Base-by-base conservation (phyloP, 30 jellyfish, hydroid and myxozoan species). In the Chrysaora quinquecirrha region DNA sequence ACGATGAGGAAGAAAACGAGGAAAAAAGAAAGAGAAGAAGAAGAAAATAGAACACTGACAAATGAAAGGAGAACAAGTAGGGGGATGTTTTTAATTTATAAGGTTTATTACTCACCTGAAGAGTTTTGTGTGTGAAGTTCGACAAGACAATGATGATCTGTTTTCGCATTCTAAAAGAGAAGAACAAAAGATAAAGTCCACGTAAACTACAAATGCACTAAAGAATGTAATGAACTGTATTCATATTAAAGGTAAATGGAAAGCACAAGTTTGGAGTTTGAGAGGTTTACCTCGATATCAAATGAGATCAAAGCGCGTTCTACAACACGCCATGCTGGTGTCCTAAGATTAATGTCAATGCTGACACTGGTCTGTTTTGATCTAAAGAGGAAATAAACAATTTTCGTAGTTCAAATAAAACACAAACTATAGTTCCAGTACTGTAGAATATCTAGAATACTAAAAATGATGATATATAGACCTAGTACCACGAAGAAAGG, bases 241-340 rank as follows among this genome's bases (percentile, higher is more conserved):
- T n/a, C n/a, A n/a, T n/a, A n/a, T n/a, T n/a, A n/a, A n/a, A n/a
- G n/a, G n/a, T n/a, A n/a, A n/a, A n/a, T n/a, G n/a, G n/a, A n/a
- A n/a, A n/a, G n/a, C n/a, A n/a, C n/a, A n/a, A n/a, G n/a, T n/a
- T n/a, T n/a, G n/a, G n/a, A n/a, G n/a, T n/a, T n/a, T n/a, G n/a
- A n/a, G n/a, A n/a, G n/a, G n/a, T n/a, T 48, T 19, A 85, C 95
- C 78, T 73, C 86, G 48, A 85, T 47, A 1, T 73, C 90, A 46
- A 81, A 80, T 11, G 73, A 19, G 31, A 49, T n/a, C 21, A 88
- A 76, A 2, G 94, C 94, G 1, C 77, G 68, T 35, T 76, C 94
- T 6, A 88, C 81, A 30, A 88, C 52, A 10, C 84, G 85, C 77
- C 87, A 58, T 9, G 97, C 94, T 21, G 94, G 97, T 22, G 93